Conservation (phyloP, 2,113 vertebrate genomes). For the Sciurus niger region DNA sequence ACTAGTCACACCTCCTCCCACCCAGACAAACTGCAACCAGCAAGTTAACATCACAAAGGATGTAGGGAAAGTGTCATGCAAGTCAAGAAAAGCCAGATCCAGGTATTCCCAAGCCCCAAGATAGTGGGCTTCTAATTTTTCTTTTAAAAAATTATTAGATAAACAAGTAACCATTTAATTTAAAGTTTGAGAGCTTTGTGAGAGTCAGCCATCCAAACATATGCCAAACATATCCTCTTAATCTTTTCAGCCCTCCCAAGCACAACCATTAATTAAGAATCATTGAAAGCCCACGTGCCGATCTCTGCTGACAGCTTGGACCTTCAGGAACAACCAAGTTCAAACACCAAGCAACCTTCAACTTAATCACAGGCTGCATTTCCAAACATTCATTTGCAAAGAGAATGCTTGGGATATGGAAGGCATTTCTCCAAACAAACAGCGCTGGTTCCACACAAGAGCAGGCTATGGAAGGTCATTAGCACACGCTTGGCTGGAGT, state of each 20-base stretch:
- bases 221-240: background rate
- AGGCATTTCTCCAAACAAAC: background rate
- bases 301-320: background rate
- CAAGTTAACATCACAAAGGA: no score
- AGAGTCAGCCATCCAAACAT: background rate
- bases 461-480: background rate
- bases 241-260: background rate
- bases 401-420: background rate
- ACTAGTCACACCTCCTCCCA: background rate
- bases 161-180: background rate
- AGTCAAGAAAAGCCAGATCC: background rate
- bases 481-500: background rate
- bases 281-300: background rate
- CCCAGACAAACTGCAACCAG: background rate
- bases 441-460: background rate
- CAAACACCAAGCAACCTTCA: background rate
- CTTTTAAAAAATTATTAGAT: background rate
- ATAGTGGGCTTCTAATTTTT: background rate
- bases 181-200: background rate
- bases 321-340: background rate
- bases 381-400: conserved; percentile 38
- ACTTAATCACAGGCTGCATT: background rate
- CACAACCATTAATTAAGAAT: background rate
- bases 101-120: background rate
- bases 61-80: background rate